phyloP scores from a whole-genome alignment of 2,113 vertebrate species.

The Pleuronectes platessa region DNA sequence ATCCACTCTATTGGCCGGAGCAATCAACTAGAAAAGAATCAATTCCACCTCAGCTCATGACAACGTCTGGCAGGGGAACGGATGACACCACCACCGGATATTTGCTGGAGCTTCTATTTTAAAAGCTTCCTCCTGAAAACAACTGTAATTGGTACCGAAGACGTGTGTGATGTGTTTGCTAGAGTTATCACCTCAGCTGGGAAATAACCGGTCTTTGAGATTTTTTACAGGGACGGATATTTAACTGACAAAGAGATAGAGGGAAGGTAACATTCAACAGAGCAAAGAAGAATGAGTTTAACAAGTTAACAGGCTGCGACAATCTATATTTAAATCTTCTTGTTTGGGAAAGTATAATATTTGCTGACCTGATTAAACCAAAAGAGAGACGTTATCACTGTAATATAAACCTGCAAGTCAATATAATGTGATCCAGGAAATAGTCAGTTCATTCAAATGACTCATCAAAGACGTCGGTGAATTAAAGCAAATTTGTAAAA shows the following conservation, averaged over 20 bases:
- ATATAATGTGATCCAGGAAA: no score
- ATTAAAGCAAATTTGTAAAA: no score
- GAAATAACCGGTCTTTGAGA: constrained; percentile 3
- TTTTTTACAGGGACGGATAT: constrained; percentile 24
- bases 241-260: constrained; percentile 19
- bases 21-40: constrained; percentile 13
- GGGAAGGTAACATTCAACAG: not conserved
- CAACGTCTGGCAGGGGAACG: not conserved
- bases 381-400: not conserved
- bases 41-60: not conserved
- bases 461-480: no score
- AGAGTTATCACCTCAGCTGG: constrained; percentile 30
- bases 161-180: constrained; percentile 31
- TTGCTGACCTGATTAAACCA: constrained; percentile 13
- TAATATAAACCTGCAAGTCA: not conserved
- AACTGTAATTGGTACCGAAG: constrained; percentile 7
- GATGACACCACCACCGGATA: constrained; percentile 20
- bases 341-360: not conserved
- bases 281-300: constrained; percentile 43
- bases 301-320: constrained; percentile 21
- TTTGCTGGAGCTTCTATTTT: constrained; percentile 34
- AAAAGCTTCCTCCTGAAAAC: constrained; percentile 4
- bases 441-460: no score
- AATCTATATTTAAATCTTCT: not conserved
- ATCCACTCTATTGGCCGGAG: not conserved